Percentiles rank a stretch among this genome's conserved stretches.
phyloP scores from a whole-genome alignment of 2,113 vertebrate genomes.

The Acinonyx jubatus region DNA sequence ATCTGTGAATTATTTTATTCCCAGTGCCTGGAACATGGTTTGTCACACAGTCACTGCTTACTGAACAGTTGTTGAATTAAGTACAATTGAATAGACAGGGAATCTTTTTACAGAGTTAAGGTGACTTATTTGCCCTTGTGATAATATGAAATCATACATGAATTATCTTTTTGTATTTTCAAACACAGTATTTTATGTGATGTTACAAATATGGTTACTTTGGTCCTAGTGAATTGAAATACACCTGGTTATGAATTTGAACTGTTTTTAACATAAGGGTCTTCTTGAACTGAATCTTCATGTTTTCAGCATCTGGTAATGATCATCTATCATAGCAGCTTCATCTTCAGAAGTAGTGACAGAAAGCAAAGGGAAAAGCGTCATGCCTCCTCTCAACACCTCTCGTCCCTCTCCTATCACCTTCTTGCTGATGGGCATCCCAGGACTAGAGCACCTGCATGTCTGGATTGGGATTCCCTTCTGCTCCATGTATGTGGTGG shows the following conservation, averaged over 20 bases:
- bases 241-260: not conserved
- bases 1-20: not conserved
- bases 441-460: too few species aligned
- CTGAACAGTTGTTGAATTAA: not conserved
- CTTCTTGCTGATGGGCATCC: too few species aligned
- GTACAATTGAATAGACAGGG: not conserved
- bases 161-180: not conserved
- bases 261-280: not conserved
- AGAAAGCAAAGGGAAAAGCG: not conserved
- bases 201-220: not conserved
- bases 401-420: constrained; percentile 35
- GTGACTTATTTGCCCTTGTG: not conserved
- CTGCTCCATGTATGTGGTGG: too few species aligned
- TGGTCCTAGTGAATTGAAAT: not conserved
- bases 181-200: not conserved
- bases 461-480: too few species aligned
- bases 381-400: constrained; percentile 52
- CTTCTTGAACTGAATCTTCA: not conserved
- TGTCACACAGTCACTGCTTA: not conserved
- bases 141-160: not conserved
- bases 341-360: not conserved
- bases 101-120: not conserved
- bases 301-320: not conserved
- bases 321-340: not conserved
- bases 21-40: not conserved